phyloP scores from a whole-genome alignment of 1,140 invertebrate genomes.

The Temnothorax longispinosus region DNA sequence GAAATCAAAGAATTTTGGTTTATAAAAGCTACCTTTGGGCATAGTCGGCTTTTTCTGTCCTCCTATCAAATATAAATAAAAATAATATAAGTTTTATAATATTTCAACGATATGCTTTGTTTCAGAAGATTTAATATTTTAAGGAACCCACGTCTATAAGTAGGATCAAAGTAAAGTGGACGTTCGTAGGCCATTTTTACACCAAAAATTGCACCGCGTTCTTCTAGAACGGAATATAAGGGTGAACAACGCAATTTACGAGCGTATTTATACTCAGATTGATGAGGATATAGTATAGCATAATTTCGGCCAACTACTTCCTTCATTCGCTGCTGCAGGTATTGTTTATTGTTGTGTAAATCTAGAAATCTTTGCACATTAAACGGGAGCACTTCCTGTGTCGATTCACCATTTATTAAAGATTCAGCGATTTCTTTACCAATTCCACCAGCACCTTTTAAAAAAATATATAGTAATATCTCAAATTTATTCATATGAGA shows the following conservation, averaged over 20 bases:
- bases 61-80: conserved; percentile 74
- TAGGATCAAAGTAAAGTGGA: conserved; percentile 88
- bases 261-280: conserved; percentile 89
- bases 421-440: conserved; percentile 91
- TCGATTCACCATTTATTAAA: conserved; percentile 90
- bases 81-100: background rate
- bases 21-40: conserved; percentile 89
- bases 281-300: conserved; percentile 89
- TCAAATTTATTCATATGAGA: conserved; percentile 10
- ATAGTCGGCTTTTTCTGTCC: conserved; percentile 84
- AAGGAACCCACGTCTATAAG: conserved; percentile 83
- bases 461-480: conserved; percentile 25
- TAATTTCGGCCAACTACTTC: conserved; percentile 91
- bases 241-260: conserved; percentile 92
- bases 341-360: conserved; percentile 92
- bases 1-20: conserved; percentile 92
- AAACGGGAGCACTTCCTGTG: conserved; percentile 89
- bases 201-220: conserved; percentile 92
- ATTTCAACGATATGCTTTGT: background rate
- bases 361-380: conserved; percentile 92
- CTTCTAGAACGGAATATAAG: conserved; percentile 91
- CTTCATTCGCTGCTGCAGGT: conserved; percentile 90
- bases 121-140: background rate
- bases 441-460: conserved; percentile 89
- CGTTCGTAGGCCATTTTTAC: conserved; percentile 95